phyloP scores from a whole-genome alignment of 2,797 vertebrate genomes.

The Pangasius larnaudii region DNA sequence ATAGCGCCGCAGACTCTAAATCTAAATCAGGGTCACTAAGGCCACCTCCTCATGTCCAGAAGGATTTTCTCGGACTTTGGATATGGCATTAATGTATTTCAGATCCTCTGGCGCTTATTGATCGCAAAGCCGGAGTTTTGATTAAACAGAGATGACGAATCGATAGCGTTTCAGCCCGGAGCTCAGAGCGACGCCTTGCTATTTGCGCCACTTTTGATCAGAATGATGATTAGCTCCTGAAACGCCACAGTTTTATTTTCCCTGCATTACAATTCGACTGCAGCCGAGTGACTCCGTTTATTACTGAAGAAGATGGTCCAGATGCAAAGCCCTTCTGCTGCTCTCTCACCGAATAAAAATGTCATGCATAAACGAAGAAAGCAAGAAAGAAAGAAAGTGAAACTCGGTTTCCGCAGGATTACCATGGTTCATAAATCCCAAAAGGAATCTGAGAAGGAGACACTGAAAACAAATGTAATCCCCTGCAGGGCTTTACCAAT shows the following conservation, averaged over 20 bases:
- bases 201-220: slow-evolving; percentile 39
- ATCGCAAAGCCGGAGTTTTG: slow-evolving; percentile 50
- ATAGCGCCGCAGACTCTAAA: slow-evolving; percentile 63
- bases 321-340: slow-evolving; percentile 21
- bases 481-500: slow-evolving; percentile 60
- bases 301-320: not conserved
- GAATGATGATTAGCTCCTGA: slow-evolving; percentile 39
- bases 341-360: slow-evolving; percentile 18
- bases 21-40: slow-evolving; percentile 64
- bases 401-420: slow-evolving; percentile 58
- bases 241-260: slow-evolving; percentile 10
- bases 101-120: slow-evolving; percentile 44
- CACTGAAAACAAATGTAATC: slow-evolving; percentile 63
- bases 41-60: slow-evolving; percentile 49
- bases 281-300: not conserved
- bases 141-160: slow-evolving; percentile 57
- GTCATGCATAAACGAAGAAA: slow-evolving; percentile 27
- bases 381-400: slow-evolving; percentile 39
- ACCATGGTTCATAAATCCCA: slow-evolving; percentile 61
- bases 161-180: slow-evolving; percentile 41
- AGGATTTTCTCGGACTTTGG: slow-evolving; percentile 38
- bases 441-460: slow-evolving; percentile 58
- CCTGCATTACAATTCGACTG: not conserved
- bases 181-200: slow-evolving; percentile 38
- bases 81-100: slow-evolving; percentile 45